Base-by-base conservation (phyloP, 35 echinoderm and acorn worm species). In the Holothuria glaberrima region DNA sequence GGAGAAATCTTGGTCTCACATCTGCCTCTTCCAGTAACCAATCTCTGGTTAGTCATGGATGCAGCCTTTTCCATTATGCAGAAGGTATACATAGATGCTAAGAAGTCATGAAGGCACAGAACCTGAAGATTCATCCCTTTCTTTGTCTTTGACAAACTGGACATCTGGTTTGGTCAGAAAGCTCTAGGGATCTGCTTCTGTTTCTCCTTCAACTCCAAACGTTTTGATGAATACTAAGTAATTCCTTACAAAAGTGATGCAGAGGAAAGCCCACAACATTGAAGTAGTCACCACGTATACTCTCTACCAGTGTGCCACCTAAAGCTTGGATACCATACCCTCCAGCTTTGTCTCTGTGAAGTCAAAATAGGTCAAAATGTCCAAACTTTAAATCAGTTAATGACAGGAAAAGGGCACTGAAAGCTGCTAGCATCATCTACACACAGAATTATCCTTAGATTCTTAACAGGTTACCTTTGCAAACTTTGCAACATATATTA, bases 241-340 rank as follows among this genome's bases (percentile, higher is more conserved):
- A 52, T 30, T 95, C 62, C 41, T 80, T 71, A 46, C 97, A 99
- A 62, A 99, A 99, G n/a, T 91, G 83, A 89, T 99, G 93, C 24
- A 99, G 75, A 54, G 97, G 97, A 86, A 99, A 95, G 5, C 97
- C 97, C 18, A 99, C 91, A 41, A 99, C 97, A 71, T 99, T 99
- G 82, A 91, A 99, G 75, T 99, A 99, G 57, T 99, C 97, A 3
- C 97, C 97, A 70, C 30, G 5, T 58, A 99, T 93, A 65, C 91
- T 67, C 85, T 95, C 74, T 0, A 99, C 97, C 22, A 99, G 63
- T 25, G 97, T 95, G 34, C 97, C 97, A 48, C 97, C 97, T 18
- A 95, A 38, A 68, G 93, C 97, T 48, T 99, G 97, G 73, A 99
- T 99, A 12, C 97, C 97, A 86, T 99, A 99, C 1, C 88, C 97